Evolutionary conservation across 2,113 vertebrate genomes (phyloP), one percentile per base, ranked within the genome.

Genomic region (Melierax canorus): DNA sequence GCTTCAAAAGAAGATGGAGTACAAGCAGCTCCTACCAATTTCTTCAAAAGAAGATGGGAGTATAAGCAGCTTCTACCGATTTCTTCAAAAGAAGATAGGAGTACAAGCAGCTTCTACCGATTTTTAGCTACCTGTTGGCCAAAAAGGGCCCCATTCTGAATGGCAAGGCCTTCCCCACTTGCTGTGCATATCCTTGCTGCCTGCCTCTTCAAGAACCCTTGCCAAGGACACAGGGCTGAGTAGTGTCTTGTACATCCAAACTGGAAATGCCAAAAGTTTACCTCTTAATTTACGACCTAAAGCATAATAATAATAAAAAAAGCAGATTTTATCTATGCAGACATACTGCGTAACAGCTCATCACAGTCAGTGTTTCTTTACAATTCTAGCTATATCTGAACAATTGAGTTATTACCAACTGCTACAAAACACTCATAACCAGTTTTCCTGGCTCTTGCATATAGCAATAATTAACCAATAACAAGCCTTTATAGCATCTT

Each of bases 201-300:
- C 21, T 17, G 8, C 16, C 11, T 77, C 30, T 51, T 58, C 41
- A 32, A 17, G 36, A 6, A 23, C 8, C 16, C 10, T 29, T 23
- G 8, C 15, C 11, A 12, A 15, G 45, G 32, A 27, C 27, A 30
- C 29, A 48, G 15, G 7, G 20, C 38, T 36, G 11, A 20, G 36
- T 1, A 1, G 23, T 43, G 45, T 5, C 3, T 36, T 2, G 0
- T 24, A 0, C 2, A 0, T 41, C 51, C 30, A 23, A 58, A 50
- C 15, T 4, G 19, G 38, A 85, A n/a, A 14, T 85, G 23, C 23
- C 15, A 14, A 7, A 90, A 82, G 2, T 30, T 15, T 6, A 15
- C 38, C 7, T 45, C 46, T 66, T 58, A 2, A 10, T 62, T 75
- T 74, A 11, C 46, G 46, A 27, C 11, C 46, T n/a, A 32, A 77